These are phyloP conservation scores for Chalcis sispes DNA, from an alignment of 2,888 invertebrate species.

Conservation along the genomic window DNA sequence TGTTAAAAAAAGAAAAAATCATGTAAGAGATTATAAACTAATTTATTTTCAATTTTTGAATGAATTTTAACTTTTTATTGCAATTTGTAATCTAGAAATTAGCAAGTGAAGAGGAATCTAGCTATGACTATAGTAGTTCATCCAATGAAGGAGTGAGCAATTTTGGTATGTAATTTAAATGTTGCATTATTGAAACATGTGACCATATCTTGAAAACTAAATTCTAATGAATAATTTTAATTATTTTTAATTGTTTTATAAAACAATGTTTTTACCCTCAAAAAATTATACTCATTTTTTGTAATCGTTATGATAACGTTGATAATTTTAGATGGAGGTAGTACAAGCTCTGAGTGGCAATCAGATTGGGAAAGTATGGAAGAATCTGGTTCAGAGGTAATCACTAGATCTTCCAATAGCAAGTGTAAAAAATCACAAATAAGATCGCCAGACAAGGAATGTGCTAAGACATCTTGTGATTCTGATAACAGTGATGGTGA, in stretches of 20 bases:
- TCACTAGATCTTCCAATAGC: slow-evolving; percentile 37
- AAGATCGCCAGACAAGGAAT: slow-evolving; percentile 46
- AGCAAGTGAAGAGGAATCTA: slow-evolving; percentile 63
- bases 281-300: background rate
- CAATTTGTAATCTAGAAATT: slow-evolving; percentile 61
- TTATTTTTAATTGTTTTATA: background rate
- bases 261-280: no score
- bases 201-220: slow-evolving; percentile 20
- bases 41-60: background rate
- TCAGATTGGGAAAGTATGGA: slow-evolving; percentile 71
- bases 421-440: slow-evolving; percentile 48
- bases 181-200: background rate
- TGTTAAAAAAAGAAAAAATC: slow-evolving; percentile 65
- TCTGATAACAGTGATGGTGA: slow-evolving; percentile 82
- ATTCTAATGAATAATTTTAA: background rate
- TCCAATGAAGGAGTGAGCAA: slow-evolving; percentile 56
- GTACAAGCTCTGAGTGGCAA: slow-evolving; percentile 68
- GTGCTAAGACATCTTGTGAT: slow-evolving; percentile 53
- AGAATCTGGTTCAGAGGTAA: slow-evolving; percentile 59
- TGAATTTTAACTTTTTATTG: slow-evolving; percentile 14
- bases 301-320: background rate
- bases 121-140: slow-evolving; percentile 61
- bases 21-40: slow-evolving; percentile 62
- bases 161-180: slow-evolving; percentile 58
- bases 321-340: slow-evolving; percentile 62